These are phyloP conservation scores for Babylonia areolata DNA, from an alignment of 1,140 invertebrate species.

Conservation along the genomic window DNA sequence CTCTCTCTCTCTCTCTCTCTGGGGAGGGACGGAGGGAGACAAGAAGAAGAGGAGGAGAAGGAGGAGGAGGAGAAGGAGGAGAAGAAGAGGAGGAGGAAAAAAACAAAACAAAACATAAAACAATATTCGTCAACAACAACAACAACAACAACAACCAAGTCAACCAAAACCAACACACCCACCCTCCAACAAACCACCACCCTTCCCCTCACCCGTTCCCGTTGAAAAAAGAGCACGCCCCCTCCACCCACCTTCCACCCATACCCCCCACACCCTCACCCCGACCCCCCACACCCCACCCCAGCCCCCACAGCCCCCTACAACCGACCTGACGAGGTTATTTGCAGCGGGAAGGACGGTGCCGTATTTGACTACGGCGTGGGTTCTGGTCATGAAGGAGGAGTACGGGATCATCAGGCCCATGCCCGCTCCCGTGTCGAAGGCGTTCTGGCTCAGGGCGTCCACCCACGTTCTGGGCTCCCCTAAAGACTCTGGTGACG, in stretches of 20 bases:
- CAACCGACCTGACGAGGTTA: conserved; percentile 67
- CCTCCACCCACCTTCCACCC: no score
- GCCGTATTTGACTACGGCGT: conserved; percentile 67
- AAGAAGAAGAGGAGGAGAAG: neutral
- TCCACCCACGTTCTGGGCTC: conserved; percentile 70
- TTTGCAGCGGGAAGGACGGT: conserved; percentile 63
- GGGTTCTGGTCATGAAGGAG: conserved; percentile 63
- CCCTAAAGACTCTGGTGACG: conserved; percentile 63
- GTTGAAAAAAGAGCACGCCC: no score
- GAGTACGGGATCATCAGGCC: conserved; percentile 69
- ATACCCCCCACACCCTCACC: no score
- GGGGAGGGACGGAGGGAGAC: neutral
- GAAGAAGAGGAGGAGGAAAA: neutral
- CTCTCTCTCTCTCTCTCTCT: no score
- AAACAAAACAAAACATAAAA: neutral
- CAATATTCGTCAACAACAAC: no score
- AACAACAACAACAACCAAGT: neutral
- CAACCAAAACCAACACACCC: neutral
- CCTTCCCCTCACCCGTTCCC: no score
- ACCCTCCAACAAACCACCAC: no score
- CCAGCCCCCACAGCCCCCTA: neutral
- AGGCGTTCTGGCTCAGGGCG: conserved; percentile 71
- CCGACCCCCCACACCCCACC: neutral
- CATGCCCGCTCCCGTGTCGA: conserved; percentile 71
- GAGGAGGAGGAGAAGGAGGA: neutral